Evolutionary conservation across 1,140 invertebrate genomes (phyloP).

Genomic region (Zaprionus ornatus): DNA sequence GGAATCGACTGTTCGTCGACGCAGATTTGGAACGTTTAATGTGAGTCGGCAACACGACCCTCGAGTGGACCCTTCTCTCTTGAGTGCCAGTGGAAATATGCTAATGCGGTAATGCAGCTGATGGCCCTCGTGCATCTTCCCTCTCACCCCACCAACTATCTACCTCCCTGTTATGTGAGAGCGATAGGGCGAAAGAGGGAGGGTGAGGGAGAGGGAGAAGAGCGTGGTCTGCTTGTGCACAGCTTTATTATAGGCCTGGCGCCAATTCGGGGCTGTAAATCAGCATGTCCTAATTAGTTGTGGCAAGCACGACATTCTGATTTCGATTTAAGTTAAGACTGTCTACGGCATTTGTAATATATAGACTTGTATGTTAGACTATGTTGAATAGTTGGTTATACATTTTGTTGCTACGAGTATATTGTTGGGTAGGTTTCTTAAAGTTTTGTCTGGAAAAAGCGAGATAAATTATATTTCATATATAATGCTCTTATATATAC

Average conservation of each 20-base stretch:
- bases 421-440: no score
- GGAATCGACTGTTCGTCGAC: constrained; percentile 12
- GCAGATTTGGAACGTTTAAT: constrained; percentile 56
- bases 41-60: constrained; percentile 28
- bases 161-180: neutral
- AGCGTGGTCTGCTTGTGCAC: neutral
- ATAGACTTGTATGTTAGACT: neutral
- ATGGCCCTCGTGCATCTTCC: neutral
- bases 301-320: neutral
- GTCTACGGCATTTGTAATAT: neutral
- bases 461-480: no score
- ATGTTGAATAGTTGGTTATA: neutral
- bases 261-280: constrained; percentile 57
- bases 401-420: neutral
- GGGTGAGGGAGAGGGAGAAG: neutral
- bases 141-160: neutral
- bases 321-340: neutral
- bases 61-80: constrained; percentile 14
- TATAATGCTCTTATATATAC: no score
- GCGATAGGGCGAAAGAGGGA: no score
- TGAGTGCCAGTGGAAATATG: constrained; percentile 13
- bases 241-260: constrained; percentile 41
- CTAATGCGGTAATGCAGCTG: constrained; percentile 60
- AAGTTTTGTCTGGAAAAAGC: no score
- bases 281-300: constrained; percentile 22